Evolutionary conservation across 2,888 invertebrate species (phyloP).

Genomic region (Acanthococcus lagerstroemiae): DNA sequence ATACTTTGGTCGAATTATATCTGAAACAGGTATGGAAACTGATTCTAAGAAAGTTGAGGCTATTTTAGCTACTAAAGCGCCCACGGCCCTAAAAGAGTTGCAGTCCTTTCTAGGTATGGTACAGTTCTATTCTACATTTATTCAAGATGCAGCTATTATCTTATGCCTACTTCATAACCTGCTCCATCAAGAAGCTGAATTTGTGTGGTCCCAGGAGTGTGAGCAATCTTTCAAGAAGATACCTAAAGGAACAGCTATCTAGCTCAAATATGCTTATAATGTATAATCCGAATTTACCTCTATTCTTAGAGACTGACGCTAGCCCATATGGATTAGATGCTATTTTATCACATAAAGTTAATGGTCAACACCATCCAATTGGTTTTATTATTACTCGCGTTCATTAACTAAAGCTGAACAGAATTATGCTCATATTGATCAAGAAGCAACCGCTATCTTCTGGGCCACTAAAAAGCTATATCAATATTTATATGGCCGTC

Average conservation of each 20-base stretch:
- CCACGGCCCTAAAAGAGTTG: background rate
- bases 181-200: background rate
- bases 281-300: slow-evolving; percentile 29
- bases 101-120: background rate
- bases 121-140: background rate
- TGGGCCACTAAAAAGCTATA: background rate
- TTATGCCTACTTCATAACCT: background rate
- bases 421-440: slow-evolving; percentile 33
- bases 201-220: background rate
- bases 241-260: slow-evolving; percentile 35
- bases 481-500: background rate
- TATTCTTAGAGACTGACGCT: slow-evolving; percentile 31
- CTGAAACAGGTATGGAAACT: background rate
- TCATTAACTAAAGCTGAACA: slow-evolving; percentile 26
- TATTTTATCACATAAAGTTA: slow-evolving; percentile 25
- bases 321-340: slow-evolving; percentile 32
- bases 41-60: background rate
- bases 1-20: background rate
- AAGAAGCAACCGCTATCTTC: slow-evolving; percentile 33
- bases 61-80: background rate
- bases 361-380: slow-evolving; percentile 29
- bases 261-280: slow-evolving; percentile 34
- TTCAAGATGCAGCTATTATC: background rate
- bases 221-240: background rate
- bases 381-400: slow-evolving; percentile 32